Conservation (phyloP, 2,113 vertebrate species). For the Lepus europaeus region DNA sequence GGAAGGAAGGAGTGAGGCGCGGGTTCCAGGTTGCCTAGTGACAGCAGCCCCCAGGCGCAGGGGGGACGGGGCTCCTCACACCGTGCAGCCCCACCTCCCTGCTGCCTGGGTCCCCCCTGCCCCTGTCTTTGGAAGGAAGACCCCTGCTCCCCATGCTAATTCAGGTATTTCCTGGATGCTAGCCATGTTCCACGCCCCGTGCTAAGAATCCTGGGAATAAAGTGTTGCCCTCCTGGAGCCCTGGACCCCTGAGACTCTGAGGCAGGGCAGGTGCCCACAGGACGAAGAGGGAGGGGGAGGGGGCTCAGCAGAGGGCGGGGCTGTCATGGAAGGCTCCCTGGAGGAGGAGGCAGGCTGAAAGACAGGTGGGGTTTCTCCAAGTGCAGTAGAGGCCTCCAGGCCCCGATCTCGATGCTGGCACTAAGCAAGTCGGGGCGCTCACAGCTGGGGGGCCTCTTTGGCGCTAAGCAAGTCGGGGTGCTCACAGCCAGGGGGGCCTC, state of each 20-base stretch:
- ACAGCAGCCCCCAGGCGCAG: too few species aligned
- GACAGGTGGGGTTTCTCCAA: not conserved
- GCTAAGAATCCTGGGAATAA: not conserved
- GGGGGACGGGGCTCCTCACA: too few species aligned
- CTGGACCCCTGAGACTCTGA: not conserved
- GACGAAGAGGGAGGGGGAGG: not conserved
- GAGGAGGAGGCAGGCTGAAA: not conserved
- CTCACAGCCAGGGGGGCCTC: not conserved
- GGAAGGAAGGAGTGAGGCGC: not conserved
- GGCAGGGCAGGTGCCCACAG: not conserved
- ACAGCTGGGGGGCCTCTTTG: too few species aligned
- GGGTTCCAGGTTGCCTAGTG: not conserved
- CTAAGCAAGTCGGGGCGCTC: too few species aligned
- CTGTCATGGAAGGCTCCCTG: not conserved
- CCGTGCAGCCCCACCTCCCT: not conserved
- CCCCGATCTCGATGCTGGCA: not conserved
- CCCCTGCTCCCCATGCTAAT: too few species aligned
- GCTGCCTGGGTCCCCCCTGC: accelerated
- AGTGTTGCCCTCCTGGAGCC: not conserved
- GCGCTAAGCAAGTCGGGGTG: too few species aligned
- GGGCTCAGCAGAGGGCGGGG: not conserved
- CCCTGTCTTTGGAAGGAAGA: not conserved
- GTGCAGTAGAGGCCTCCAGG: not conserved
- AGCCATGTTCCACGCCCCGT: not conserved
- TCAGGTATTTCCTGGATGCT: not conserved